These are phyloP conservation scores for Leucoraja erinaceus DNA, from an alignment of 2,113 vertebrate genomes.

Conservation along the genomic window DNA sequence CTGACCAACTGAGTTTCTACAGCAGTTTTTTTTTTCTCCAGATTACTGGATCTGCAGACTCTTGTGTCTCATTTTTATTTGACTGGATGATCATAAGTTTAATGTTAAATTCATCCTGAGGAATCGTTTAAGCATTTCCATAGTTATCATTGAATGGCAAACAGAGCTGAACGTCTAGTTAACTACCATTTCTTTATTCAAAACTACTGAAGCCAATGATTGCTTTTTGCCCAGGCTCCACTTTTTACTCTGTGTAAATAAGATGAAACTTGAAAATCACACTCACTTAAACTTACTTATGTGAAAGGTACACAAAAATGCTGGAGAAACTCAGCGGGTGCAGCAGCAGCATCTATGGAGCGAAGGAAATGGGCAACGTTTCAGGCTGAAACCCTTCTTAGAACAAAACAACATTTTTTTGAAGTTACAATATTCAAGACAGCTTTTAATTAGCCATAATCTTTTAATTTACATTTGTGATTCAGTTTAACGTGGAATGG, in stretches of 20 bases:
- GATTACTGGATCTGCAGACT: no score
- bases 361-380: no score
- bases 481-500: constrained; percentile 68
- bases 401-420: no score
- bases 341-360: no score
- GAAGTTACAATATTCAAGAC: not conserved
- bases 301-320: not conserved
- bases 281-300: not conserved
- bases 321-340: no score
- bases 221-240: not conserved
- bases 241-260: not conserved
- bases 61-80: no score
- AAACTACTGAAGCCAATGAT: not conserved
- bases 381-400: no score
- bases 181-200: not conserved
- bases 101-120: not conserved
- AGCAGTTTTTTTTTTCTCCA: no score
- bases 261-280: not conserved
- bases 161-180: not conserved
- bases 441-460: not conserved
- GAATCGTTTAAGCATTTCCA: not conserved
- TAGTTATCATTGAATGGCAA: not conserved
- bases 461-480: not conserved
- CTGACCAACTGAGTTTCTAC: no score
- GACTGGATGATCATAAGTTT: not conserved